A percentile compares a stretch with the other conserved stretches of the same genome.
These are phyloP conservation scores for Parasteatoda lunata DNA, from an alignment of 2,888 invertebrate species.

Conservation along the genomic window DNA sequence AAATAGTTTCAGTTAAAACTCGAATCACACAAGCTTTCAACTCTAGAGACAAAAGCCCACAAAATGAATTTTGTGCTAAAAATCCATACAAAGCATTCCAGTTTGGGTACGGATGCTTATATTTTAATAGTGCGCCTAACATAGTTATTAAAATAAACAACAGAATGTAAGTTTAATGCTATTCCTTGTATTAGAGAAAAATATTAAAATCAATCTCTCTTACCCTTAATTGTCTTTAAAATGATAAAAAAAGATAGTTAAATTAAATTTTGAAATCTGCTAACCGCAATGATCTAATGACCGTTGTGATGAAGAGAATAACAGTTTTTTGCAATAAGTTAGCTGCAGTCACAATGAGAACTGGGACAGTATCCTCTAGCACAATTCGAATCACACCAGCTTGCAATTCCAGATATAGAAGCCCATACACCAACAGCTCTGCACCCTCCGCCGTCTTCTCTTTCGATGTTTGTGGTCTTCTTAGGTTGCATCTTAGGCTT, in stretches of 20 bases:
- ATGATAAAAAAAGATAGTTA: too few relatives aligned
- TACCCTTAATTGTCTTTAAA: too few relatives aligned
- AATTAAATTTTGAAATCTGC: too few relatives aligned
- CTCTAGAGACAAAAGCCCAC: constrained; percentile 60
- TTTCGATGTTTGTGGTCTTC: constrained; percentile 48
- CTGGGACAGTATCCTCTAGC: constrained; percentile 67
- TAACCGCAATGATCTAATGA: too few relatives aligned
- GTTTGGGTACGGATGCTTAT: too few relatives aligned
- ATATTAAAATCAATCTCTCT: too few relatives aligned
- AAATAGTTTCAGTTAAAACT: constrained; percentile 68
- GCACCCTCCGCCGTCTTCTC: constrained; percentile 33
- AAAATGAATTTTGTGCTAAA: constrained; percentile 43
- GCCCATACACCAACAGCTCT: constrained; percentile 64
- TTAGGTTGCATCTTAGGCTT: constrained; percentile 38
- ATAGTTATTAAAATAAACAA: too few relatives aligned
- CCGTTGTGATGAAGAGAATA: too few relatives aligned
- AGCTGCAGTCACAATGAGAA: constrained; percentile 67
- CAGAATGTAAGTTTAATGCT: too few relatives aligned
- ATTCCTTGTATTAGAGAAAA: too few relatives aligned
- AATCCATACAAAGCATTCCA: too few relatives aligned
- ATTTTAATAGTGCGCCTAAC: too few relatives aligned
- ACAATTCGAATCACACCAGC: constrained; percentile 69
- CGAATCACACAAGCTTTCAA: constrained; percentile 65
- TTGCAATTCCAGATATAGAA: constrained; percentile 64
- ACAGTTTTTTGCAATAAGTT: background rate